A percentile compares a stretch with the other conserved stretches of the same genome.
Evolutionary conservation across 2,888 invertebrate species (phyloP).

Genomic region (Zaprionus obscuricornis): DNA sequence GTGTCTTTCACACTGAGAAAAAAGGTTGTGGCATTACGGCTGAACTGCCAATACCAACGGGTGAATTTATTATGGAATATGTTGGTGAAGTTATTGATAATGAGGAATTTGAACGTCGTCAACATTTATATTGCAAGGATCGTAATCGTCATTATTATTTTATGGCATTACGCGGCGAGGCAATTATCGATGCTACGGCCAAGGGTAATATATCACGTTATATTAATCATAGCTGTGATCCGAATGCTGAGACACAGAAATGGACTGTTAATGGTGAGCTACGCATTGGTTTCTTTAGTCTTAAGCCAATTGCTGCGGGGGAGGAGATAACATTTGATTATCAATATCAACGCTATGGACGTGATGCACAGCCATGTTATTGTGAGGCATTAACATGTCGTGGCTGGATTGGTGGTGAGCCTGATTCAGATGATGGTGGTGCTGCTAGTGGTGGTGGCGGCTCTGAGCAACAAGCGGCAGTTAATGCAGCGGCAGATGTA

Average conservation of each 20-base stretch:
- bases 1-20: slow-evolving; percentile 94
- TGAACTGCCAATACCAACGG: slow-evolving; percentile 83
- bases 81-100: slow-evolving; percentile 98
- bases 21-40: slow-evolving; percentile 96
- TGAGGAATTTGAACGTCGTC: slow-evolving; percentile 94
- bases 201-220: slow-evolving; percentile 98
- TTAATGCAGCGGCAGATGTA: slow-evolving; percentile 60
- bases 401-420: slow-evolving; percentile 97
- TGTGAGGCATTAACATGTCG: slow-evolving; percentile 95
- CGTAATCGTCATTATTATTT: slow-evolving; percentile 98
- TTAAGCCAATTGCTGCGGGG: slow-evolving; percentile 90
- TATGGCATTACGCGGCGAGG: slow-evolving; percentile 97
- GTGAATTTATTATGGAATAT: slow-evolving; percentile 98
- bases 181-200: slow-evolving; percentile 97
- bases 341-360: slow-evolving; percentile 98
- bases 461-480: slow-evolving; percentile 65
- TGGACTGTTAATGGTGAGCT: slow-evolving; percentile 97
- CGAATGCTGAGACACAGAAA: slow-evolving; percentile 99
- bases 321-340: slow-evolving; percentile 99
- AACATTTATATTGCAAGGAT: slow-evolving; percentile 94
- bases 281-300: slow-evolving; percentile 98
- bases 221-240: slow-evolving; percentile 99
- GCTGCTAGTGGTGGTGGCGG: slow-evolving; percentile 16
- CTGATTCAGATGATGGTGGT: slow-evolving; percentile 88
- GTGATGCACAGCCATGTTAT: slow-evolving; percentile 97